phyloP scores from a whole-genome alignment of 2,113 vertebrate genomes.

The Pelvicachromis taeniatus region DNA sequence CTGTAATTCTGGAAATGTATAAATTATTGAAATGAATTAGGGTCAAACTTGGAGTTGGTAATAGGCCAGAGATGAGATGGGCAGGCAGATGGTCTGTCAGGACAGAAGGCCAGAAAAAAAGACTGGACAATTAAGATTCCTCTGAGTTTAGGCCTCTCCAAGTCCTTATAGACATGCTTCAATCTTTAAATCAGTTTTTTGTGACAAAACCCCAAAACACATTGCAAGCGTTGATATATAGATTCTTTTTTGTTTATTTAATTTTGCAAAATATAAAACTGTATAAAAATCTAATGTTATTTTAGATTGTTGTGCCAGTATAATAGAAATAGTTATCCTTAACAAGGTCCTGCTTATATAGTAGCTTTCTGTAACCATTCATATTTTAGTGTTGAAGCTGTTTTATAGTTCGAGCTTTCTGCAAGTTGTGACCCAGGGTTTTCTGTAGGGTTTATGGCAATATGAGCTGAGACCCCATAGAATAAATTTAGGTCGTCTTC shows the following conservation, averaged over 20 bases:
- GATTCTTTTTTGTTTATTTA: not conserved
- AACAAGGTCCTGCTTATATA: not conserved
- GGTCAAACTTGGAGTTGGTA: conserved; percentile 14
- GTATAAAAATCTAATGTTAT: not conserved
- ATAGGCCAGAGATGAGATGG: conserved; percentile 29
- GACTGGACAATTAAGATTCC: not conserved
- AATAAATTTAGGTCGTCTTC: not conserved
- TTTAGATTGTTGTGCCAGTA: not conserved
- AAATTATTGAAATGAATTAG: conserved; percentile 38
- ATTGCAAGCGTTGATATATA: not conserved
- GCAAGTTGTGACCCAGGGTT: not conserved
- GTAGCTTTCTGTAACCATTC: not conserved
- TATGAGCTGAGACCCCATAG: not conserved
- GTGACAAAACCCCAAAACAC: not conserved
- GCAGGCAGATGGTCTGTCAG: not conserved
- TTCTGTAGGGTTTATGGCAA: not conserved
- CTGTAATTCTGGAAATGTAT: conserved; percentile 35
- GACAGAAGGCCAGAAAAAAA: conserved; percentile 1
- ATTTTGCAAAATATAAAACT: not conserved
- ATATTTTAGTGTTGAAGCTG: not conserved
- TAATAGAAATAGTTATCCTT: not conserved
- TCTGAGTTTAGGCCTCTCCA: not conserved
- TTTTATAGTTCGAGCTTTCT: not conserved
- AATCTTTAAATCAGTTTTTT: not conserved
- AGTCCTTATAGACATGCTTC: not conserved